These are phyloP conservation scores for Ammodramus savannarum DNA, from an alignment of 2,113 vertebrate species.

Conservation along the genomic window DNA sequence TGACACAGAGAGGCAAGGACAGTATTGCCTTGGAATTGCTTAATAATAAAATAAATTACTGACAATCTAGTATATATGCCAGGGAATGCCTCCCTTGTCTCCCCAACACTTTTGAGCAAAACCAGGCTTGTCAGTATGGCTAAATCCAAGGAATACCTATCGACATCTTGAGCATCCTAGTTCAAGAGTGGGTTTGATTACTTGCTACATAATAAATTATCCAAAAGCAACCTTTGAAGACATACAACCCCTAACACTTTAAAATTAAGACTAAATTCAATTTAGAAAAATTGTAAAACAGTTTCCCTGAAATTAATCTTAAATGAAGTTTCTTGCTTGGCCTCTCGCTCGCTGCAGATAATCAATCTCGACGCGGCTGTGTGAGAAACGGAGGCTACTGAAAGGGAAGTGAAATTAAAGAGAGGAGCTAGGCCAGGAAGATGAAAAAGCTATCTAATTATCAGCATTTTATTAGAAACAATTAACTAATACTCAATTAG, in stretches of 20 bases:
- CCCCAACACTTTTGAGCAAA: not conserved
- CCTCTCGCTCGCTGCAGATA: constrained; percentile 57
- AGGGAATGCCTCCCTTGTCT: not conserved
- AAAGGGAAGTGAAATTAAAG: constrained; percentile 56
- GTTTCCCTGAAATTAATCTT: constrained; percentile 71
- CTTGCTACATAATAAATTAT: constrained; percentile 64
- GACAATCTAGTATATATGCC: not conserved
- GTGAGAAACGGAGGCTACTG: not conserved
- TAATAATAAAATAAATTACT: not conserved
- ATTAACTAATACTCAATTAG: constrained; percentile 73
- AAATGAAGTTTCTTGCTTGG: constrained; percentile 67
- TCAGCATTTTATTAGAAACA: constrained; percentile 66
- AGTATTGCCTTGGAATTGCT: not conserved
- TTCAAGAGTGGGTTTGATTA: constrained; percentile 40
- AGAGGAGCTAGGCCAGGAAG: constrained; percentile 17
- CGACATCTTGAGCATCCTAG: not conserved
- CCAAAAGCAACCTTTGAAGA: constrained; percentile 61
- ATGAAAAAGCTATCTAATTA: constrained; percentile 43
- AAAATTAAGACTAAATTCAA: constrained; percentile 72
- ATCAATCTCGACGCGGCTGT: constrained; percentile 54
- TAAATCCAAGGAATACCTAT: not conserved
- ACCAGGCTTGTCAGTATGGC: not conserved
- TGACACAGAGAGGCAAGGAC: not conserved
- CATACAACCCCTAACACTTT: constrained; percentile 56
- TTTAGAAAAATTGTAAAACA: constrained; percentile 69